Base-by-base conservation (phyloP, 23 tunicate species). In the Diplosoma virens region DNA sequence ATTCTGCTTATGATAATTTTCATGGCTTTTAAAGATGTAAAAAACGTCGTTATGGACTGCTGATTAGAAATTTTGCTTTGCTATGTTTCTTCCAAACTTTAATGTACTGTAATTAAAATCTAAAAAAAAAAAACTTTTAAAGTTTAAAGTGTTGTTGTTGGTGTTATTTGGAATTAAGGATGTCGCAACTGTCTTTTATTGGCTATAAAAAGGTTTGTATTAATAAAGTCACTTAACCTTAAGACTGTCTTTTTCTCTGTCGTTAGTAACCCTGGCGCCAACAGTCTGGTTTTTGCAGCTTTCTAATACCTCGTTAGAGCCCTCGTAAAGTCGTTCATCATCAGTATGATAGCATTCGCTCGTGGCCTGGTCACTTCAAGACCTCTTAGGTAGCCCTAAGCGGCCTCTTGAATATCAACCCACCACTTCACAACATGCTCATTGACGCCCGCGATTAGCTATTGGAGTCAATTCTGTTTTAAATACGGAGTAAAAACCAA, bases 241-340 rank as follows among this genome's bases (percentile, higher is more conserved):
- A 5, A 58, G 2, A 2, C 27, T 72, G 78, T 47, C 48, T 72
- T 35, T 61, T 72, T 72, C 29, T 22, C 7, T 6, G 22, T 58
- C 22, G 52, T 45, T 72, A 33, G 46, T 61, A 72, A 61, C 78
- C 48, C 61, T 72, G 78, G 78, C 78, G 78, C 78, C 78, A 50
- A 47, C 28, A 11, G 78, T 72, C 78, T 72, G 78, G 61, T 37
- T 26, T 72, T 35, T 47, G 48, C 35, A 27, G 25, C 78, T 30
- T n/a, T 72, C 78, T 47, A 72, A 72, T 72, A 27, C 37, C 25
- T 3, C 11, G 36, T 24, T 28, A 72, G 78, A 47, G 36, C 61
- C 32, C 61, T 72, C 37, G 28, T 20, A 24, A 27, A 25, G 36
- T 24, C 47, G 11, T 72, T 47, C 22, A 72, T 36, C 28, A 50